A percentile compares a stretch with the other conserved stretches of the same genome.
phyloP scores from a whole-genome alignment of 1,140 invertebrate genomes.

The Anagrus nilaparvatae region DNA sequence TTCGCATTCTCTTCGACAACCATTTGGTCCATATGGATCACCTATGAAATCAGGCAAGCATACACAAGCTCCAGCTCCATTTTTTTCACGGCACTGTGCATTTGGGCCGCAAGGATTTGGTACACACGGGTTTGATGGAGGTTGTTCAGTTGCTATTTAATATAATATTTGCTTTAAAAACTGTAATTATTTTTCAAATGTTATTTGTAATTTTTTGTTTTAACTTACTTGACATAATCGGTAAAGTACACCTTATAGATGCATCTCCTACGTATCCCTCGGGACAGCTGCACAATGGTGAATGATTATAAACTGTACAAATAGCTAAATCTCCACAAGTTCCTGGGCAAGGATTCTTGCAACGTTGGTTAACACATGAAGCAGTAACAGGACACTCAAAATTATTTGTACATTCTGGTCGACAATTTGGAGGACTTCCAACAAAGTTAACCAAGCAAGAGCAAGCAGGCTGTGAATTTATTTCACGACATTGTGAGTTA shows the following conservation, averaged over 20 bases:
- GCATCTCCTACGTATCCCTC: slow-evolving; percentile 72
- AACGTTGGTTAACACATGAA: slow-evolving; percentile 69
- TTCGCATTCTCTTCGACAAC: slow-evolving; percentile 64
- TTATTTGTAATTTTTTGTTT: not conserved
- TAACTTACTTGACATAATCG: slow-evolving; percentile 37
- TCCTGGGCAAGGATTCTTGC: slow-evolving; percentile 68
- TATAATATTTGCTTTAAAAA: slow-evolving; percentile 12
- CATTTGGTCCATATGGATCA: slow-evolving; percentile 41
- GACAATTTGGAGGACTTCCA: slow-evolving; percentile 66
- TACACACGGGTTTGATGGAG: slow-evolving; percentile 47
- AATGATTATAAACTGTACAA: slow-evolving; percentile 69
- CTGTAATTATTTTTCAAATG: not conserved
- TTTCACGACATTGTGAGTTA: slow-evolving; percentile 63
- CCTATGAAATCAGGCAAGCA: slow-evolving; percentile 39
- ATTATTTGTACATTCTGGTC: slow-evolving; percentile 65
- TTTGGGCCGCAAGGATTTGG: slow-evolving; percentile 51
- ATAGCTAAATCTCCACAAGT: slow-evolving; percentile 63
- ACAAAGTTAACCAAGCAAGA: slow-evolving; percentile 64
- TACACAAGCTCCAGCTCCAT: slow-evolving; percentile 47
- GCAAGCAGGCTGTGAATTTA: slow-evolving; percentile 60
- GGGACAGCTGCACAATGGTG: slow-evolving; percentile 59
- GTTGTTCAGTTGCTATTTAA: slow-evolving; percentile 36
- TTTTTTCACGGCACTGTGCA: slow-evolving; percentile 47
- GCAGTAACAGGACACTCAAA: slow-evolving; percentile 62
- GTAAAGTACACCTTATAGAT: slow-evolving; percentile 46